Evolutionary conservation across 2,113 vertebrate species (phyloP), one percentile per base, ranked within the genome.

Genomic region (Emydocephalus ijimae): DNA sequence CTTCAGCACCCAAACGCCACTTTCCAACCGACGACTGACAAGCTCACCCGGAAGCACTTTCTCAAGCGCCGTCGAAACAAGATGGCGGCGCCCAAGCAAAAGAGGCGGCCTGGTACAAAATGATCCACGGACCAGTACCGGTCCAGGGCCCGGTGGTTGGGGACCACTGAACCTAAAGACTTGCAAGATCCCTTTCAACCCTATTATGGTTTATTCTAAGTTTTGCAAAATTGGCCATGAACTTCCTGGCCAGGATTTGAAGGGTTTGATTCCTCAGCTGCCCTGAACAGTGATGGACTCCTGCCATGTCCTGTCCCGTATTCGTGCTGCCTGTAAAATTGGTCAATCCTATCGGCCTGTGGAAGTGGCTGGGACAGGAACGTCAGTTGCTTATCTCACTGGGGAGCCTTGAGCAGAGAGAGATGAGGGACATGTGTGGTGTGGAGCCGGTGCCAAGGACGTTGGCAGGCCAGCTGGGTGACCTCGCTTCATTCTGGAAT

Each of bases 401-500:
- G 85, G 81, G 2, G 89, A 95, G 92, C 96, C 96, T 97, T 97
- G 96, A 96, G 26, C 3, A 20, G 69, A 90, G 93, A 91, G 57
- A 92, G 52, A 92, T 0, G 3, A 8, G 0, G 91, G 96, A 96
- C 93, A 45, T 0, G 39, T 24, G 89, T 0, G 1, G 89, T 93
- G 92, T 92, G 90, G 57, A 45, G 93, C 54, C 34, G 57, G 55
- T n/a, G 88, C 91, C 95, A 96, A 97, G 96, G 96, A 94, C 96
- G 0, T 56, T 0, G 1, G 5, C 29, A 88, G 89, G 92, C 74
- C 89, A 91, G 89, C 91, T 91, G 92, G 91, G 91, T 93, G 89
- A 48, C 93, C 54, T 29, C 45, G n/a, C 85, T 87, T 93, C 91
- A 57, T 90, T 87, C 88, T 45, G 48, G 91, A 94, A 8, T 92